These are phyloP conservation scores for Dromiciops gliroides DNA, from an alignment of 2,113 vertebrate species.

Conservation along the genomic window DNA sequence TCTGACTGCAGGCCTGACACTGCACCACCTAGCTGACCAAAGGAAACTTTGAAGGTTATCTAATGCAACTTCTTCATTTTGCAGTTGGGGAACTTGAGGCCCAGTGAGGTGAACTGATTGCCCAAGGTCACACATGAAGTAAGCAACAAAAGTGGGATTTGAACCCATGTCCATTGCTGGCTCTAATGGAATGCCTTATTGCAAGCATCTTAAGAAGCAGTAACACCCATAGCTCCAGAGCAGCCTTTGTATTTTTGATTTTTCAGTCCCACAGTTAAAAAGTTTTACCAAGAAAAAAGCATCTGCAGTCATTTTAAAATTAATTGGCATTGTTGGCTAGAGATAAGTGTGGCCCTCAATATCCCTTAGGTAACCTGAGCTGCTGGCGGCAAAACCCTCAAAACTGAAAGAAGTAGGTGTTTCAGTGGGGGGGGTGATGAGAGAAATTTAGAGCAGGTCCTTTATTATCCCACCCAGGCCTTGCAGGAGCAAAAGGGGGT, in stretches of 20 bases:
- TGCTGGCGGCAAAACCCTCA: not conserved
- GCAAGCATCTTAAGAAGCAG: not conserved
- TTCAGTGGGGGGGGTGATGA: not conserved
- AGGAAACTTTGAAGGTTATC: not conserved
- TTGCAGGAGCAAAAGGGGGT: not conserved
- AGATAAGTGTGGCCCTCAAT: slow-evolving; percentile 57
- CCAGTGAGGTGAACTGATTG: not conserved
- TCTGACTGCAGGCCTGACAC: not conserved
- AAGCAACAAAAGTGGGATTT: not conserved
- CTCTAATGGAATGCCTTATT: not conserved
- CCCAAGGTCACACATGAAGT: not conserved
- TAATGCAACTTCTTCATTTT: not conserved
- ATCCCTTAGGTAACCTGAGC: slow-evolving; percentile 66
- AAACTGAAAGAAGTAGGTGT: slow-evolving; percentile 53
- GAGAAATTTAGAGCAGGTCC: slow-evolving; percentile 12
- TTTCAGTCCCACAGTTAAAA: slow-evolving; percentile 41
- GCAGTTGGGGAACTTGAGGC: not conserved
- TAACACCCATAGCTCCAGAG: not conserved
- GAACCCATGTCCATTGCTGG: not conserved
- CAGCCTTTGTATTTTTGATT: slow-evolving; percentile 34
- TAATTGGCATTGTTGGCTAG: slow-evolving; percentile 47
- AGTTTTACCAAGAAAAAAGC: slow-evolving; percentile 27
- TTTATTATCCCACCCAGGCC: not conserved
- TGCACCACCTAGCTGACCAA: not conserved
- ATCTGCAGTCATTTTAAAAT: slow-evolving; percentile 47